phyloP scores from a whole-genome alignment of 2,797 vertebrate genomes.

The Myioborus melanocephalus region DNA sequence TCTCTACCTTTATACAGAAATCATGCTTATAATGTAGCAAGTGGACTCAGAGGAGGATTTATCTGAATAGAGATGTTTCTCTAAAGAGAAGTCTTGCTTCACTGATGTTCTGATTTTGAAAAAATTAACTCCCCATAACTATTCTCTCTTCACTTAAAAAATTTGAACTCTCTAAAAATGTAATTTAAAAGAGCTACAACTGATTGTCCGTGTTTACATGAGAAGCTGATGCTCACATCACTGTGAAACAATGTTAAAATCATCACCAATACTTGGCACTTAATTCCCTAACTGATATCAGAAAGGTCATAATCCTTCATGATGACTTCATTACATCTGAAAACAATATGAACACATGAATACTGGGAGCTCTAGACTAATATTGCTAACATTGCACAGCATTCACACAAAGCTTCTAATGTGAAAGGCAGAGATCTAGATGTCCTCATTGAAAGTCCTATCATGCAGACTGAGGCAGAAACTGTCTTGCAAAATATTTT shows the following conservation, averaged over 20 bases:
- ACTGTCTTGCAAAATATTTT: not conserved
- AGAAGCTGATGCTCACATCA: not conserved
- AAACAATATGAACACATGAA: not conserved
- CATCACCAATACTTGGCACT: not conserved
- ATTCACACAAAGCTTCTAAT: not conserved
- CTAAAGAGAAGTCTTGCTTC: not conserved
- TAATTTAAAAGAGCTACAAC: not conserved
- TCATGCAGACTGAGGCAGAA: not conserved
- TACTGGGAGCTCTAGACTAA: not conserved
- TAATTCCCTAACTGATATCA: not conserved
- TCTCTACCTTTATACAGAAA: not conserved
- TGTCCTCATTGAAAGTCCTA: not conserved
- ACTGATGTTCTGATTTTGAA: not conserved
- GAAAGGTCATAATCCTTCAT: not conserved
- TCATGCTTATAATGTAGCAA: not conserved
- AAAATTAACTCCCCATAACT: not conserved
- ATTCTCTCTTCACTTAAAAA: not conserved
- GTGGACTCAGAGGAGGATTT: not conserved
- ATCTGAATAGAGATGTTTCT: not conserved
- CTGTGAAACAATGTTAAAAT: not conserved
- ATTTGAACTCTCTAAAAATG: not conserved
- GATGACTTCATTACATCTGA: not conserved
- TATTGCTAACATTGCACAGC: not conserved
- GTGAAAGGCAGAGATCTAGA: not conserved
- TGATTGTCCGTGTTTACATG: not conserved